Conservation (phyloP, 2,113 vertebrate genomes). For the Pungitius pungitius region DNA sequence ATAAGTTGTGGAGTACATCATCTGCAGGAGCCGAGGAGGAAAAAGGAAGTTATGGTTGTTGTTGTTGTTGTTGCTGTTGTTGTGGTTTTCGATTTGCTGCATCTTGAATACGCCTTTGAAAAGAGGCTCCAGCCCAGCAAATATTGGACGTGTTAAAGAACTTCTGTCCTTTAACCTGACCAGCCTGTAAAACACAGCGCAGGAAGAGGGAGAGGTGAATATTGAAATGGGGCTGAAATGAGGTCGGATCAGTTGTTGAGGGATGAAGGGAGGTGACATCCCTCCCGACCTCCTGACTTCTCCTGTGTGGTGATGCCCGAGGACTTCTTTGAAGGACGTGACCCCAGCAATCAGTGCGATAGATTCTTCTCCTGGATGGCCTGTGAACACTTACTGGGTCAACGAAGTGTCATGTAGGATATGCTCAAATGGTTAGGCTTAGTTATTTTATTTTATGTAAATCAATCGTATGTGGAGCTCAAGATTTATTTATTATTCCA, state of each 20-base stretch:
- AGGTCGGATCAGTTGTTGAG: constrained; percentile 53
- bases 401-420: not conserved
- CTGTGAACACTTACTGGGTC: constrained; percentile 21
- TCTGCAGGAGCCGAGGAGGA: constrained; percentile 48
- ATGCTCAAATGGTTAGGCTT: not conserved
- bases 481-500: not conserved
- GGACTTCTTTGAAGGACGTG: constrained; percentile 30
- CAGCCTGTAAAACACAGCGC: constrained; percentile 21
- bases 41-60: constrained; percentile 51
- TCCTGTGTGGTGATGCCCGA: constrained; percentile 54
- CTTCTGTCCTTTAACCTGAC: constrained; percentile 29
- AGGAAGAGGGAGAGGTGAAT: constrained; percentile 29
- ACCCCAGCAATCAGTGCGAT: constrained; percentile 34
- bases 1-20: constrained; percentile 66
- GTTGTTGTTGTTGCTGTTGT: constrained; percentile 32
- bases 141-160: constrained; percentile 23
- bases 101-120: constrained; percentile 9
- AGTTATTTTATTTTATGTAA: not conserved
- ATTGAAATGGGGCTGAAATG: constrained; percentile 44
- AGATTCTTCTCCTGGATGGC: constrained; percentile 10
- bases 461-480: not conserved
- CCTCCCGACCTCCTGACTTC: constrained; percentile 58
- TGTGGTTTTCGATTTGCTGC: constrained; percentile 43
- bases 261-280: constrained; percentile 42
- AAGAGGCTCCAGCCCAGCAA: not conserved